A percentile compares a stretch with the other conserved stretches of the same genome.
Conservation (phyloP, 2,888 invertebrate genomes). For the Rapana venosa region DNA sequence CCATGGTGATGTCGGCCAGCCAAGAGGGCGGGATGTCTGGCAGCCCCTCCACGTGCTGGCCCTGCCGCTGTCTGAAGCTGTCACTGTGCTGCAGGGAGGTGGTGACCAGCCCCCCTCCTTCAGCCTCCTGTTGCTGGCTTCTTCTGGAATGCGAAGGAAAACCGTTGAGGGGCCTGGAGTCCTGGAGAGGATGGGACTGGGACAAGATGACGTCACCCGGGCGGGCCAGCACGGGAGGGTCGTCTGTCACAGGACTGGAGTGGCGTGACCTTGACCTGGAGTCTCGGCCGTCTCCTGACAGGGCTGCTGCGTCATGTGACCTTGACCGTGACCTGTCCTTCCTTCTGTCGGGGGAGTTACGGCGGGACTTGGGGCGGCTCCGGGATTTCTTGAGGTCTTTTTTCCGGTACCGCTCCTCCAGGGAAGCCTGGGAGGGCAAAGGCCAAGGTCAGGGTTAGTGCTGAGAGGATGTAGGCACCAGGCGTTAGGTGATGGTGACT, state of each 20-base stretch:
- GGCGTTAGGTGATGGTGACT: too few species aligned
- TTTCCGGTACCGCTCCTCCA: conserved; percentile 27
- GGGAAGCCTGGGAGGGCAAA: conserved; percentile 8
- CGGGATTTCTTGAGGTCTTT: conserved; percentile 25
- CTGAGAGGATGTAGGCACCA: too few species aligned
- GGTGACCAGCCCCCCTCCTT: neutral
- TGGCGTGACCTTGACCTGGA: conserved; percentile 4
- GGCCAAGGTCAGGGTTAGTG: neutral
- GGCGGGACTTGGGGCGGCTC: conserved; percentile 32
- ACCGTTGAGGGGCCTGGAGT: neutral
- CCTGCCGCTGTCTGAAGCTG: neutral
- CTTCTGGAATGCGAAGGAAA: neutral
- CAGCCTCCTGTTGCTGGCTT: neutral
- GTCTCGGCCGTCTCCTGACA: conserved; percentile 5
- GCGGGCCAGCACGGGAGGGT: conserved; percentile 35
- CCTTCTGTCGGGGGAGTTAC: conserved; percentile 2
- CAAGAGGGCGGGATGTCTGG: neutral
- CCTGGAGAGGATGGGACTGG: neutral
- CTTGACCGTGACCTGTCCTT: conserved; percentile 22
- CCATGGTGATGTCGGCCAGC: neutral
- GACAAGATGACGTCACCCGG: conserved; percentile 45
- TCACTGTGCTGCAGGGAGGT: conserved; percentile 15
- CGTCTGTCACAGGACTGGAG: neutral
- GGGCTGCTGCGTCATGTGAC: neutral
- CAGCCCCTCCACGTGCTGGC: neutral